A percentile compares a stretch with the other conserved stretches of the same genome.
phyloP scores from a whole-genome alignment of 2,797 vertebrate species.

The Neomorphus geoffroyi region DNA sequence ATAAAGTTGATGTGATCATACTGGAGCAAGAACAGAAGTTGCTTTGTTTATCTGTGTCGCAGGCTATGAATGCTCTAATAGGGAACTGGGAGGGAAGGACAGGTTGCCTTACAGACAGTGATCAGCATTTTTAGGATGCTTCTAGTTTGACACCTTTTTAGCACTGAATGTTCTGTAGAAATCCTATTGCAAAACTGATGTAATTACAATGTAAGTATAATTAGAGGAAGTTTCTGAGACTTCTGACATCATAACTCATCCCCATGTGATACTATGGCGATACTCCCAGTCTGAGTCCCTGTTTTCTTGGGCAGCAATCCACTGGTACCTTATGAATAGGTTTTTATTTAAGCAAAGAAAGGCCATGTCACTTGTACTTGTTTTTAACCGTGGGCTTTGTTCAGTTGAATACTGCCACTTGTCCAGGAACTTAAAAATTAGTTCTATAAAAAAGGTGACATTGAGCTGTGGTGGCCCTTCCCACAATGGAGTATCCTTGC shows the following conservation, averaged over 20 bases:
- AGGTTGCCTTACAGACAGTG: not conserved
- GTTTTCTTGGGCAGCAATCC: not conserved
- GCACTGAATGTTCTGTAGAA: not conserved
- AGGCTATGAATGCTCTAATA: not conserved
- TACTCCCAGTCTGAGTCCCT: conserved; percentile 11
- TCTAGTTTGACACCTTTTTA: not conserved
- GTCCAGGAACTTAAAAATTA: not conserved
- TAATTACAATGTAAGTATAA: conserved; percentile 8
- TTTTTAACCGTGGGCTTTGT: not conserved
- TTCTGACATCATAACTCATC: not conserved
- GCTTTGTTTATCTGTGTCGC: not conserved
- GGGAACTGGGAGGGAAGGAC: not conserved
- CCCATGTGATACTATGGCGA: not conserved
- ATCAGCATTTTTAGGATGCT: not conserved
- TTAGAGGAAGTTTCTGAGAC: conserved; percentile 13
- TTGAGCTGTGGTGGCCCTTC: not conserved
- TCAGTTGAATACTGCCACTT: not conserved
- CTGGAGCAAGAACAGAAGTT: not conserved
- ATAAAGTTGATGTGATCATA: not conserved
- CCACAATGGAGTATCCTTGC: not conserved
- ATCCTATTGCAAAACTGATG: not conserved
- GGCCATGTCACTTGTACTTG: not conserved
- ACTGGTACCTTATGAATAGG: not conserved
- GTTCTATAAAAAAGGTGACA: not conserved
- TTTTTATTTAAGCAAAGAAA: not conserved